Conservation (phyloP, 1,140 invertebrate species). For the Halictus rubicundus region DNA sequence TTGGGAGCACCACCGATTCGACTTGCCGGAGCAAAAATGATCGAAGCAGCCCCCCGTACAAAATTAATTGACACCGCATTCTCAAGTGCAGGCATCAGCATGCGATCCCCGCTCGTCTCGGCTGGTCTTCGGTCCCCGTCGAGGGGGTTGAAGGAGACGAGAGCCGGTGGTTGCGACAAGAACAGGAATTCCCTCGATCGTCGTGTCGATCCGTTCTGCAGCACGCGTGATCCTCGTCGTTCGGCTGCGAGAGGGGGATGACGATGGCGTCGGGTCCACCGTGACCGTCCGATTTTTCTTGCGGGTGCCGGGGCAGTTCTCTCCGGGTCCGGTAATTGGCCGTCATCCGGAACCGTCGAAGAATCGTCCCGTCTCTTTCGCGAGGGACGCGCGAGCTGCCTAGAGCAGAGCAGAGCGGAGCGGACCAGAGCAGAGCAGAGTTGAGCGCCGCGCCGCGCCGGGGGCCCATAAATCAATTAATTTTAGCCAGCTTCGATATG, state of each 20-base stretch:
- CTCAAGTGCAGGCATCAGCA: too few species aligned
- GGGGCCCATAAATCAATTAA: slow-evolving; percentile 78
- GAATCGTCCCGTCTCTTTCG: too few species aligned
- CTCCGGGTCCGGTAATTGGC: slow-evolving; percentile 32
- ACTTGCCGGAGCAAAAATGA: too few species aligned
- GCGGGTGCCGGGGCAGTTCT: slow-evolving; percentile 10
- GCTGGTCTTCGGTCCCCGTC: too few species aligned
- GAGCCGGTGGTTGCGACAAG: not conserved
- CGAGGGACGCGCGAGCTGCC: too few species aligned
- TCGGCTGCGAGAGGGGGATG: too few species aligned
- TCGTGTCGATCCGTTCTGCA: not conserved
- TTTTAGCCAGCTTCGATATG: slow-evolving; percentile 78
- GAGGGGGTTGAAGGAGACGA: not conserved
- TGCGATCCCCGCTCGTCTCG: too few species aligned
- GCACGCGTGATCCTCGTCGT: not conserved
- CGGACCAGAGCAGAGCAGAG: too few species aligned
- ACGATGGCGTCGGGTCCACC: not conserved
- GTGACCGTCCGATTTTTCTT: slow-evolving; percentile 44
- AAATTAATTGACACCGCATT: too few species aligned
- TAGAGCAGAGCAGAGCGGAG: too few species aligned
- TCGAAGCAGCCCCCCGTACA: too few species aligned
- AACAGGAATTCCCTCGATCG: slow-evolving; percentile 30
- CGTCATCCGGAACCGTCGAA: slow-evolving; percentile 40
- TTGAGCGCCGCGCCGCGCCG: not conserved
- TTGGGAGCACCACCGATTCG: too few species aligned